A percentile compares a stretch with the other conserved stretches of the same genome.
These are phyloP conservation scores for Karalla daura DNA, from an alignment of 2,797 vertebrate species.

Conservation along the genomic window DNA sequence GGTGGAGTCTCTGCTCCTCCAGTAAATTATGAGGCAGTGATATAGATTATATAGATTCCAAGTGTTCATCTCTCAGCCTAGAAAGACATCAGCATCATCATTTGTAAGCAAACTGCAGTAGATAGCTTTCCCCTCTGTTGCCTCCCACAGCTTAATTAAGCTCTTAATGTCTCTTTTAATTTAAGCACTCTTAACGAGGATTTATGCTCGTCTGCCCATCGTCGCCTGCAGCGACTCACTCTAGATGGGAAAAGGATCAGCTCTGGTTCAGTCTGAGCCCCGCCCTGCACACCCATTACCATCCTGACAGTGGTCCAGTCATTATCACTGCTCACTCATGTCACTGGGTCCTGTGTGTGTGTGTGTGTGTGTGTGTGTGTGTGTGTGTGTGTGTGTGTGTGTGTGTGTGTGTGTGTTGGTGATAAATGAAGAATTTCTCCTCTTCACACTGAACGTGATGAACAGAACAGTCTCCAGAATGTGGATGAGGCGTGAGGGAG, in stretches of 20 bases:
- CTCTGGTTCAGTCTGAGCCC: conserved; percentile 19
- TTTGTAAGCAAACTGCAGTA: conserved; percentile 2
- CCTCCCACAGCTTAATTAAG: not conserved
- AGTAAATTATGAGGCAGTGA: no score
- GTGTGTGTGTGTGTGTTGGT: not conserved
- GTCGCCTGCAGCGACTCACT: conserved; percentile 10
- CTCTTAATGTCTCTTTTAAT: conserved; percentile 10
- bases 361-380: not conserved
- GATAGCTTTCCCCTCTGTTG: not conserved
- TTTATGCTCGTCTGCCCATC: not conserved
- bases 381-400: not conserved
- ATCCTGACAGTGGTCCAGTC: no score
- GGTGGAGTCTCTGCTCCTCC: no score
- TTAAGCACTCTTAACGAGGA: conserved; percentile 29
- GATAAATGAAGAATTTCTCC: not conserved
- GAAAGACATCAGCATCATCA: not conserved
- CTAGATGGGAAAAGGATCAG: conserved; percentile 7
- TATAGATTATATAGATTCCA: no score
- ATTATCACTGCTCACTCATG: no score
- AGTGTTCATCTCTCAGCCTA: no score
- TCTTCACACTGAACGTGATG: not conserved
- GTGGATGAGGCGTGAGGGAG: not conserved
- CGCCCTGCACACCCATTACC: not conserved
- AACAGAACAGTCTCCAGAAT: not conserved
- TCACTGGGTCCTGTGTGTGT: not conserved